phyloP scores from a whole-genome alignment of 1,140 invertebrate species.

The Heliothis subflexa region DNA sequence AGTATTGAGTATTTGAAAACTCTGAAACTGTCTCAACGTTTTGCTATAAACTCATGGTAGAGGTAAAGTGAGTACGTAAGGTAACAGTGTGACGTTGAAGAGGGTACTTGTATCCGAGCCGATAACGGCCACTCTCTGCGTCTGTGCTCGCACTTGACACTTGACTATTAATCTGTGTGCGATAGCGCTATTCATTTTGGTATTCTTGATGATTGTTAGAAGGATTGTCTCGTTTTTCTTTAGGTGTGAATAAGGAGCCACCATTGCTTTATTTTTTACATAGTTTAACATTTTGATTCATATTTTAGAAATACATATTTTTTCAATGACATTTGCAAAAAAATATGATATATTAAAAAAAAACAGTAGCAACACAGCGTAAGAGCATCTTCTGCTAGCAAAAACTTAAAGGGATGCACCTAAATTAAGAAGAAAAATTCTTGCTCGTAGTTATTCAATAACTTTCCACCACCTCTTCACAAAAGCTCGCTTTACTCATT shows the following conservation, averaged over 20 bases:
- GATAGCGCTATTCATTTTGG: constrained; percentile 23
- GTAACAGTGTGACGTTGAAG: constrained; percentile 47
- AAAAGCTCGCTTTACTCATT: neutral
- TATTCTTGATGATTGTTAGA: constrained; percentile 18
- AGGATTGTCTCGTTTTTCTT: neutral
- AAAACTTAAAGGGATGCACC: too few species aligned
- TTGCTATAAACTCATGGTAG: constrained; percentile 17
- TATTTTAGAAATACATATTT: too few species aligned
- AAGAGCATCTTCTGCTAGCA: too few species aligned
- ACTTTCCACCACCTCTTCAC: neutral
- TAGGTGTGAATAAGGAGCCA: neutral
- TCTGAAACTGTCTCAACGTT: neutral
- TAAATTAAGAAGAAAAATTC: neutral
- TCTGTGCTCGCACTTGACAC: constrained; percentile 20
- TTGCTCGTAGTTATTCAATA: neutral
- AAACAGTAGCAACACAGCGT: too few species aligned
- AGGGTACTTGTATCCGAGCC: constrained; percentile 41
- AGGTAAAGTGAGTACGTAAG: constrained; percentile 15
- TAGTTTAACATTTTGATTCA: too few species aligned
- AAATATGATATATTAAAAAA: too few species aligned
- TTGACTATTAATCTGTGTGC: constrained; percentile 39
- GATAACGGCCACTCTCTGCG: constrained; percentile 48
- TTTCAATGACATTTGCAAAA: neutral
- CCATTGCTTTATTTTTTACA: too few species aligned
- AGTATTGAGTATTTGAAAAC: too few species aligned